Evolutionary conservation across 2,888 invertebrate genomes (phyloP), one percentile per base, ranked within the genome.

Genomic region (Aethes cnicana): DNA sequence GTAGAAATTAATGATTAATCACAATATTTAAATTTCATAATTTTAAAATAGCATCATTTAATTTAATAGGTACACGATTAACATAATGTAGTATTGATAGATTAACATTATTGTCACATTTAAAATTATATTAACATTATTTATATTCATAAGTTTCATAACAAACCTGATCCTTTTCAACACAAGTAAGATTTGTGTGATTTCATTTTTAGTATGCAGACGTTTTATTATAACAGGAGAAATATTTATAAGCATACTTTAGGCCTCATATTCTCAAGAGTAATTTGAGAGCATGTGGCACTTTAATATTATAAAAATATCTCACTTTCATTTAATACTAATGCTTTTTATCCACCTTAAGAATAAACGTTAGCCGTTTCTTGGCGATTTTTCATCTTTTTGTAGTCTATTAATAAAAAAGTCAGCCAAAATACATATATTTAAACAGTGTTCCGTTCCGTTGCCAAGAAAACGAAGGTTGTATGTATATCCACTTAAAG

Each of bases 301-400:
- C 50, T 32, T 37, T 28, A 35, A 42, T 28, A 37, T 20, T 36
- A 35, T 36, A 36, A 36, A 8, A 25, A 37, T 5, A 11, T 43
- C 44, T 52, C 30, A 20, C 37, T 44, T 43, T 37, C 17, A 16
- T 14, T 18, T 36, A 44, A 52, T 44, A 52, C 50, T 44, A 25
- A 50, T n/a, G n/a, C n/a, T n/a, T n/a, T n/a, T n/a, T n/a, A n/a
- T n/a, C n/a, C n/a, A n/a, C n/a, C n/a, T n/a, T n/a, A n/a, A n/a
- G n/a, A n/a, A n/a, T n/a, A n/a, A n/a, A n/a, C n/a, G n/a, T n/a
- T n/a, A n/a, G n/a, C n/a, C n/a, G n/a, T n/a, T n/a, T n/a, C n/a
- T n/a, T n/a, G n/a, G n/a, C n/a, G n/a, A n/a, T n/a, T n/a, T n/a
- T n/a, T n/a, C n/a, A n/a, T n/a, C n/a, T n/a, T n/a, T n/a, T n/a